A percentile compares a stretch with the other conserved stretches of the same genome.
Conservation (phyloP, 2,113 vertebrate species). For the Prietella phreatophila region DNA sequence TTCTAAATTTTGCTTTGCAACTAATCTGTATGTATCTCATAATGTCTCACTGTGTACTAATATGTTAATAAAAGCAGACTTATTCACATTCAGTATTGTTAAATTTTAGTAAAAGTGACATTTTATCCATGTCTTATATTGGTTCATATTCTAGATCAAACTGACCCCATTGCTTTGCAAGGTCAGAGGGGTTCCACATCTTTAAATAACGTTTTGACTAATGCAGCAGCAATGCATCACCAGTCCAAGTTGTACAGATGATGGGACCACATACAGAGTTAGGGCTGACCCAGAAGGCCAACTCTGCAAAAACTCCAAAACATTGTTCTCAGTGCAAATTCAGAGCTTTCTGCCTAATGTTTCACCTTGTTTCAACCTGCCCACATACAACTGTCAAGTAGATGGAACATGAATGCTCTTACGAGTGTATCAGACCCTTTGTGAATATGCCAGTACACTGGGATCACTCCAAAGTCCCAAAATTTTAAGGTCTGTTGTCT, state of each 20-base stretch:
- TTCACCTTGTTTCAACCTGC: no score
- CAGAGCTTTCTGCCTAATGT: no score
- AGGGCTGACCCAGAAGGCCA: not conserved
- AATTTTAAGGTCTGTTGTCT: no score
- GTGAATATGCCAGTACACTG: no score
- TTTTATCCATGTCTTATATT: not conserved
- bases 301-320: not conserved
- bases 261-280: not conserved
- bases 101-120: not conserved
- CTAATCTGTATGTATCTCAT: constrained; percentile 42
- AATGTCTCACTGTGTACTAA: constrained; percentile 53
- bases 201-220: not conserved
- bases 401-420: no score
- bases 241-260: not conserved
- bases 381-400: no score
- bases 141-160: not conserved
- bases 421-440: no score
- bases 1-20: constrained; percentile 47
- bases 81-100: constrained; percentile 26
- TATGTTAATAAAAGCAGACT: constrained; percentile 51
- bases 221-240: not conserved
- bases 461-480: no score
- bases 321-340: not conserved
- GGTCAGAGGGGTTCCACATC: not conserved
- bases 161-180: not conserved